Base-by-base conservation (phyloP, 2,888 invertebrate species). In the Cephus nigrinus region DNA sequence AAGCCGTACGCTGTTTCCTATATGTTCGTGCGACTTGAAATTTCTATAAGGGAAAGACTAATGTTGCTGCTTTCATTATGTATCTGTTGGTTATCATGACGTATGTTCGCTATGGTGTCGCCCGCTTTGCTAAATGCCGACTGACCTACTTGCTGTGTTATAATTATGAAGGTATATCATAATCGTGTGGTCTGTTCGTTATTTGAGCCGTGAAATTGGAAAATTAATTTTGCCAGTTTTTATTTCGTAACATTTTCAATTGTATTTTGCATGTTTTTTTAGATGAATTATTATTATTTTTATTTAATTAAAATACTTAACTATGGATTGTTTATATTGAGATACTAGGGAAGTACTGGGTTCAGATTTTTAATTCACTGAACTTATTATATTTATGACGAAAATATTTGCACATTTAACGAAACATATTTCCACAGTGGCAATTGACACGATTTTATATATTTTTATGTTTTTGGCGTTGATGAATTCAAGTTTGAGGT, bases 1-100 rank as follows among this genome's bases (percentile, higher is more conserved):
- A 40, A 77, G 69, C 74, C 74, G 77, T 74, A 23, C 2, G 40
- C 9, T 55, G 15, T 55, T 55, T 55, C 40, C 15, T 55, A 55
- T 55, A 23, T 55, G 40, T 55, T 55, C 23, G 23, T 55, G 23
- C 40, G 9, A 55, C 40, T 55, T 55, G 40, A 55, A 55, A 55
- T 55, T 23, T 55, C 40, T 55, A 23, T 55, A 55, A 15, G 15
- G 23, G 40, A 55, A 55, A 55, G 40, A 55, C 40, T 55, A 55
- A 55, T 55, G 40, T 55, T 23, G 40, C 40, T 55, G 40, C 40
- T 55, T 55, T 55, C 40, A 55, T 55, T 55, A 55, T 55, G 9
- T 55, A 55, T 55, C 40, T 55, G 40, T 55, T 55, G 40, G 40
- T 55, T 55, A 55, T 55, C 40, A 9, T 55, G 40, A 23, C 15